phyloP scores from a whole-genome alignment of 2,113 vertebrate genomes.

The Lipophrys pholis region DNA sequence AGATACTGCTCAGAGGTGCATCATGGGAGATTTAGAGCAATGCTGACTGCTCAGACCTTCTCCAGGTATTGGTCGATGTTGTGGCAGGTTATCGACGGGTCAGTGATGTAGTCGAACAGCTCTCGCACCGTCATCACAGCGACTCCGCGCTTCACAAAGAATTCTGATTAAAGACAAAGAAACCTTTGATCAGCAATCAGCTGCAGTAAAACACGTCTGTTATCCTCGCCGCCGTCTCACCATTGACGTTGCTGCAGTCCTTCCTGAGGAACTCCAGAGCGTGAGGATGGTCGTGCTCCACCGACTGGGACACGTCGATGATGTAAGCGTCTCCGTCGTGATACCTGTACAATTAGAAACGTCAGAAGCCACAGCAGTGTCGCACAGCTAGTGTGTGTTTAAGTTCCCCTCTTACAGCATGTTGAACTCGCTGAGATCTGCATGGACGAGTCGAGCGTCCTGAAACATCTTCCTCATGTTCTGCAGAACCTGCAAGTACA shows the following conservation, averaged over 20 bases:
- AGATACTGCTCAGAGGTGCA: too few species aligned
- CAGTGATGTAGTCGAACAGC: conserved; percentile 95
- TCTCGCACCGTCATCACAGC: conserved; percentile 95
- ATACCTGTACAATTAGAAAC: conserved; percentile 80
- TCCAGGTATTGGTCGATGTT: conserved; percentile 93
- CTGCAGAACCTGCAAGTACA: conserved; percentile 93
- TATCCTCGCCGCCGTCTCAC: conserved; percentile 63
- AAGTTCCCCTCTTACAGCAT: conserved; percentile 85
- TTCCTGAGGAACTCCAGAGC: conserved; percentile 96
- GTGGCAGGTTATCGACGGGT: conserved; percentile 88
- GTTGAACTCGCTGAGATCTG: conserved; percentile 99
- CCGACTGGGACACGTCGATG: conserved; percentile 96
- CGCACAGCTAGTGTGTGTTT: too few species aligned
- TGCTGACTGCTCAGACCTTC: conserved; percentile 80
- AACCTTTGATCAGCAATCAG: neutral
- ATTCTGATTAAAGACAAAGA: conserved; percentile 80
- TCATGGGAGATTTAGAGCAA: too few species aligned
- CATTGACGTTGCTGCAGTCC: conserved; percentile 93
- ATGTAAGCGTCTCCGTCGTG: conserved; percentile 88
- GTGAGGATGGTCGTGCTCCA: conserved; percentile 96
- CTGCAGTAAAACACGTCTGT: neutral
- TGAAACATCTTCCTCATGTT: conserved; percentile 97
- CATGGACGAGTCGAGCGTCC: conserved; percentile 93
- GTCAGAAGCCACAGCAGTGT: neutral
- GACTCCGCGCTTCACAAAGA: conserved; percentile 88